These are phyloP conservation scores for Cynocephalus volans DNA, from an alignment of 2,113 vertebrate genomes.

Conservation along the genomic window DNA sequence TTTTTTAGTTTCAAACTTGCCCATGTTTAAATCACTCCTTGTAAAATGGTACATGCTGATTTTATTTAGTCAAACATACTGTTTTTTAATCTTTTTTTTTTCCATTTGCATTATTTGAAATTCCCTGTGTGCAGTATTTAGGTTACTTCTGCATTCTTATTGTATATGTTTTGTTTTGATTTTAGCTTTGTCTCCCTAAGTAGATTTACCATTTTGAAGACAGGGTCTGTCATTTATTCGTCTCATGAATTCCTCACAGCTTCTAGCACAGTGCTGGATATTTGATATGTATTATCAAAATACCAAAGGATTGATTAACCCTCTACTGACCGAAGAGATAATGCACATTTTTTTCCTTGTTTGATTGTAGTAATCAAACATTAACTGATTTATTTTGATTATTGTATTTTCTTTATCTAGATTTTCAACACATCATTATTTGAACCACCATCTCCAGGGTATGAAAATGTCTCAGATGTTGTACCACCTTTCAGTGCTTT, in stretches of 20 bases:
- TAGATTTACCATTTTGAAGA: not conserved
- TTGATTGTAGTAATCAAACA: not conserved
- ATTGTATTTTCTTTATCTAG: constrained; percentile 84
- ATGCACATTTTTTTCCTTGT: not conserved
- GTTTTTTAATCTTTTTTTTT: not conserved
- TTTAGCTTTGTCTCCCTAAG: not conserved
- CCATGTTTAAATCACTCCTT: not conserved
- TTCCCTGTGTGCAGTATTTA: not conserved
- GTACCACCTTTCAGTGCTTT: constrained; percentile 96
- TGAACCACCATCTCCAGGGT: constrained; percentile 94
- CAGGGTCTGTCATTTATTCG: not conserved
- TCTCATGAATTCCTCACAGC: not conserved
- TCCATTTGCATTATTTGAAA: not conserved
- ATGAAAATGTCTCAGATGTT: constrained; percentile 91
- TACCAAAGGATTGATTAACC: not conserved
- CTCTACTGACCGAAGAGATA: not conserved
- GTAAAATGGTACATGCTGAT: not conserved
- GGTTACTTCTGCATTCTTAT: not conserved
- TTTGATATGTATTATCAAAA: not conserved
- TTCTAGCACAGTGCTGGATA: not conserved
- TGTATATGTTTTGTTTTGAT: not conserved
- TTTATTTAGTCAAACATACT: not conserved
- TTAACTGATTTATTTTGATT: constrained; percentile 34
- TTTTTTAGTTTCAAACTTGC: not conserved
- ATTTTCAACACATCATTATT: constrained; percentile 93